Conservation (phyloP, 2,888 invertebrate genomes). For the Mythimna impura region DNA sequence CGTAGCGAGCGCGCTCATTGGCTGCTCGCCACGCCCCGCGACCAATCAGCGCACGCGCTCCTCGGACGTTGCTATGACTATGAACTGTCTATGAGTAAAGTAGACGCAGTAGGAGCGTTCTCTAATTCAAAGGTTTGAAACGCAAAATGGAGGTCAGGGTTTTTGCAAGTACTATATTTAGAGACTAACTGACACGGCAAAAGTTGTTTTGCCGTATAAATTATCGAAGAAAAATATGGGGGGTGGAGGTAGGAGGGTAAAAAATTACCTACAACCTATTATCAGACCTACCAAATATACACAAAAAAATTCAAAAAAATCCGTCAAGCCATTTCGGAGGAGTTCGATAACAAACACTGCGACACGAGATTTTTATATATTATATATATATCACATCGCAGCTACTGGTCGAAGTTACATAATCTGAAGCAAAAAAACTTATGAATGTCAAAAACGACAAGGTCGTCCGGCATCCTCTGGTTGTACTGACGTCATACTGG, state of each 20-base stretch:
- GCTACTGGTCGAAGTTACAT: neutral
- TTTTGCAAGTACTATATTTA: neutral
- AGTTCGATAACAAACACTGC: too few species aligned
- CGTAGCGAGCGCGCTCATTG: slow-evolving; percentile 34
- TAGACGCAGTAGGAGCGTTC: slow-evolving; percentile 1
- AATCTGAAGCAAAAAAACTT: neutral
- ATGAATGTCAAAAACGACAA: neutral
- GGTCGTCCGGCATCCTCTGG: neutral
- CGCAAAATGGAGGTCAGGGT: neutral
- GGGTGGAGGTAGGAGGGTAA: too few species aligned
- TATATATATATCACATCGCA: neutral
- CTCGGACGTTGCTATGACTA: neutral
- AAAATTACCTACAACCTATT: too few species aligned
- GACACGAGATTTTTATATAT: too few species aligned
- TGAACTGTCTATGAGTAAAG: neutral
- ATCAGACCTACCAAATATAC: too few species aligned
- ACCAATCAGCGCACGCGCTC: slow-evolving; percentile 33
- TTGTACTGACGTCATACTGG: neutral
- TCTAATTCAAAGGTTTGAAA: neutral
- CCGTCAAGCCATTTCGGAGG: too few species aligned
- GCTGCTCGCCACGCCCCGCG: slow-evolving; percentile 41
- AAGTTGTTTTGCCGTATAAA: too few species aligned
- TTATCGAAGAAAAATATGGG: too few species aligned
- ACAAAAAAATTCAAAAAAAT: too few species aligned
- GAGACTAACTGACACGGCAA: neutral